These are phyloP conservation scores for Megalurothrips usitatus DNA, from an alignment of 2,888 invertebrate genomes.

Conservation along the genomic window DNA sequence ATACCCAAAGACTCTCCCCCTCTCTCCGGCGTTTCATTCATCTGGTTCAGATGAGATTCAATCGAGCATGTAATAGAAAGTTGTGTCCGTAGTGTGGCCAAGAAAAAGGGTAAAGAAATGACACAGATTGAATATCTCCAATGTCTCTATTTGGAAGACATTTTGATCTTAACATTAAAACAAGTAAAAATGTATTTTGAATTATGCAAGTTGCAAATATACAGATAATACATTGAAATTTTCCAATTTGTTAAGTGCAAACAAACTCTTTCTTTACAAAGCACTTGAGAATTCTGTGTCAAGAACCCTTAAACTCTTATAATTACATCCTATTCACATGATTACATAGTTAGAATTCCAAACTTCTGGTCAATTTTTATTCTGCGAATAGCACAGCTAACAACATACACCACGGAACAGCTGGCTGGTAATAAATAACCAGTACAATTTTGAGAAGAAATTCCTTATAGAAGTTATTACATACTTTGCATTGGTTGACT, in stretches of 20 bases:
- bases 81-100: no score
- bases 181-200: conserved; percentile 25
- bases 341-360: background rate
- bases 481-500: background rate
- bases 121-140: conserved; percentile 32
- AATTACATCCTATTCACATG: conserved; percentile 5
- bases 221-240: conserved; percentile 9
- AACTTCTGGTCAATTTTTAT: background rate
- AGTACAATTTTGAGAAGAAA: no score
- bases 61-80: no score
- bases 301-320: background rate
- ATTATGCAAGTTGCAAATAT: conserved; percentile 18
- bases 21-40: no score
- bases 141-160: conserved; percentile 34
- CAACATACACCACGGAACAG: no score
- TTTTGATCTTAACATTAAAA: conserved; percentile 6
- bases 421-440: no score
- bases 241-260: background rate
- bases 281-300: background rate
- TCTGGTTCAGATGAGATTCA: no score
- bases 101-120: no score
- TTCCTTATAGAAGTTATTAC: background rate
- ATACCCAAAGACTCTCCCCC: no score
- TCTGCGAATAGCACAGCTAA: background rate
- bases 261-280: background rate